These are phyloP conservation scores for Otocyon megalotis DNA, from an alignment of 2,113 vertebrate species.

Conservation along the genomic window DNA sequence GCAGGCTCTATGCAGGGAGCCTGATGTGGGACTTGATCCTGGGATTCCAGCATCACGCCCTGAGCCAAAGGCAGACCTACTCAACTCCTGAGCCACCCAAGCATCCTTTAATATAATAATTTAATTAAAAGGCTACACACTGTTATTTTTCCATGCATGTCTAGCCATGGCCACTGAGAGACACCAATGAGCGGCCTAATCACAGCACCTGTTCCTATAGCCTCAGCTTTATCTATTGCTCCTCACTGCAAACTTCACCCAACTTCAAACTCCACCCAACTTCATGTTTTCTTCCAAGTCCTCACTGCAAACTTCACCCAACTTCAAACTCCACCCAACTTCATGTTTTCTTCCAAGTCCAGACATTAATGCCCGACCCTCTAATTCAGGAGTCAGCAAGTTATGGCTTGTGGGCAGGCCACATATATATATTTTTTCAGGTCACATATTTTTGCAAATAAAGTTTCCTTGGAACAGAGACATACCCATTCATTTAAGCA, in stretches of 20 bases:
- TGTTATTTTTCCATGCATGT: background rate
- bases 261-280: background rate
- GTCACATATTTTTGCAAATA: slow-evolving; percentile 51
- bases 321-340: background rate
- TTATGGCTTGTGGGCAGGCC: background rate
- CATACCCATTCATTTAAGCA: background rate
- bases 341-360: slow-evolving; percentile 31
- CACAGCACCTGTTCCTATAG: background rate
- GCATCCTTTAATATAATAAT: background rate
- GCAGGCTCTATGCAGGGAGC: no score
- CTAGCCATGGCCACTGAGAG: background rate
- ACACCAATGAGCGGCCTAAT: slow-evolving; percentile 6
- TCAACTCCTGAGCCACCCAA: no score
- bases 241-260: slow-evolving; percentile 36
- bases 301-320: slow-evolving; percentile 39
- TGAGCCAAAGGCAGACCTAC: no score
- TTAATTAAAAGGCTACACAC: background rate
- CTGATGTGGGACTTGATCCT: no score
- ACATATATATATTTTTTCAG: background rate
- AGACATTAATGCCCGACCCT: background rate
- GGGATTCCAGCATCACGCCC: no score
- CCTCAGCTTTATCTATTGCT: slow-evolving; percentile 3
- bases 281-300: slow-evolving; percentile 21
- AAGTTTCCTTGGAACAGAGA: background rate
- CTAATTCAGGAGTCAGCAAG: background rate